A percentile compares a stretch with the other conserved stretches of the same genome.
phyloP scores from a whole-genome alignment of 2,888 invertebrate species.

The Cephus nigrinus region DNA sequence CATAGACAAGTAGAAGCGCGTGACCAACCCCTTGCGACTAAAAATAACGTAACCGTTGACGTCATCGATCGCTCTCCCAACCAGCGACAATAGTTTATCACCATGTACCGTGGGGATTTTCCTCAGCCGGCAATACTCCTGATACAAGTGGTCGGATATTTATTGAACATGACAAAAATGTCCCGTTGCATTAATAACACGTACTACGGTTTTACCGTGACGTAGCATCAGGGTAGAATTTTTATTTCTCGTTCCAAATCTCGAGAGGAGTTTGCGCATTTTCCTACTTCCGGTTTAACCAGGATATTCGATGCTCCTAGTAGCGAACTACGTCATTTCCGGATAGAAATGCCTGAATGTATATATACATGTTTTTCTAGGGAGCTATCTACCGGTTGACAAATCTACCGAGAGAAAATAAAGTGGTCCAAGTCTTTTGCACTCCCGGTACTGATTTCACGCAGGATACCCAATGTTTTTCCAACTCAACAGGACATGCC shows the following conservation, averaged over 20 bases:
- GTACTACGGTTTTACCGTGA: constrained; percentile 16
- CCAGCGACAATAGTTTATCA: constrained; percentile 33
- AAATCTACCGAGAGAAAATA: not conserved
- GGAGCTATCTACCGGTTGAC: not conserved
- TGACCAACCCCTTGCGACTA: constrained; percentile 27
- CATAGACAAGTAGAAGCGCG: too few species aligned
- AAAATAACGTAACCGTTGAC: constrained; percentile 51
- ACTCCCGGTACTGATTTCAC: not conserved
- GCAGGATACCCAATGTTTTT: not conserved
- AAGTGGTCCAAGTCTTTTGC: not conserved
- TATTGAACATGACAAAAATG: constrained; percentile 16
- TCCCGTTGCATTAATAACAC: constrained; percentile 35
- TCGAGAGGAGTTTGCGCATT: not conserved
- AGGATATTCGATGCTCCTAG: not conserved
- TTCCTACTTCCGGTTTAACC: not conserved
- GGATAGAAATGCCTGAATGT: not conserved
- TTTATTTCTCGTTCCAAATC: not conserved
- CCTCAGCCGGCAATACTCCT: not conserved
- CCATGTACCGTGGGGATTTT: not conserved
- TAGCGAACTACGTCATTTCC: not conserved
- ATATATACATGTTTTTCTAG: not conserved
- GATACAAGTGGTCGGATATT: not conserved
- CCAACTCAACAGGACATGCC: not conserved
- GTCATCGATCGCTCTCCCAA: constrained; percentile 48
- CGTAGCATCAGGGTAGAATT: not conserved